Evolutionary conservation across 1,140 invertebrate genomes (phyloP), one percentile per base, ranked within the genome.

Genomic region (Conus ventricosus): DNA sequence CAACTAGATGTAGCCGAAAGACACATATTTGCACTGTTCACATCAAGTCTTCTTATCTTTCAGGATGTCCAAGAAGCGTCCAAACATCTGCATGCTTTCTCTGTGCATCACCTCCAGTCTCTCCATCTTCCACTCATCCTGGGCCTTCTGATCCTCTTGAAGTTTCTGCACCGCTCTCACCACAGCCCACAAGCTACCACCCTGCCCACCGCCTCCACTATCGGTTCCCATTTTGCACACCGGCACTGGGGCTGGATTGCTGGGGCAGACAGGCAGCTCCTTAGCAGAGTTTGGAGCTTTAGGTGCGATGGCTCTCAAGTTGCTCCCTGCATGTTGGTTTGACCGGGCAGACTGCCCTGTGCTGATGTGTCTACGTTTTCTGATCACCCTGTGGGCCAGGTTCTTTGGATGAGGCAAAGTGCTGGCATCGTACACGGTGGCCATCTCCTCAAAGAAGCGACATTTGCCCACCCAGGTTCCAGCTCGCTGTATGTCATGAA

Each of bases 391-490:
- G 57, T 27, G 25, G 17, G 8, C 27, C 8, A 4, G 25, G 76
- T 25, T 78, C 76, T 51, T 78, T 27, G 11, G 39, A 11, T 39
- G 25, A 2, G 27, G 76, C 20, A 20, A 17, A 27, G 20, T n/a
- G 17, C 5, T n/a, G 78, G 89, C 88, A 4, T 85, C 83, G 84
- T 91, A 91, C 6, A 55, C 82, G n/a, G 87, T 85, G 10, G 87
- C 84, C 13, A 91, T n/a, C 81, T 90, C 89, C 57, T 90, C 81
- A 78, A 88, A 91, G 60, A 85, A 91, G 20, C 88, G 88, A 86
- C 89, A 91, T 63, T 87, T 90, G 60, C 78, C 85, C 53, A 57
- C 55, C n/a, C 85, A 78, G 75, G 84, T 51, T 10, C 83, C 87
- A 82, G 11, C 67, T 75, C 82, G 87, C 5, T 23, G 25, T 53